These are phyloP conservation scores for Pungitius pungitius DNA, from an alignment of 2,113 vertebrate genomes.

Conservation along the genomic window DNA sequence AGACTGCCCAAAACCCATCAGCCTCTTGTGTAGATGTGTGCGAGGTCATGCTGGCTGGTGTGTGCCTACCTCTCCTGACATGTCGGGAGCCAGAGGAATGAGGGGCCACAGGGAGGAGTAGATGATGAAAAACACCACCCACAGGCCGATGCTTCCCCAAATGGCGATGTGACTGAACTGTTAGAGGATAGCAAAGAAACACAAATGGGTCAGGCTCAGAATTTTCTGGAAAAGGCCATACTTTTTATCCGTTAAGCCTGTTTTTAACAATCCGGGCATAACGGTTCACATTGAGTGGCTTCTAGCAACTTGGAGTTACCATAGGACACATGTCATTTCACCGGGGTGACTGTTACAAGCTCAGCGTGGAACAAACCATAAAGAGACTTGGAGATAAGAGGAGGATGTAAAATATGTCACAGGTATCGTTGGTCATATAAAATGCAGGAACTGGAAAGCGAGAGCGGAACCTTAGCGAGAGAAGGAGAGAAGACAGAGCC, in stretches of 20 bases:
- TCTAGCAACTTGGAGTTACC: background rate
- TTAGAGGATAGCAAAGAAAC: slow-evolving; percentile 16
- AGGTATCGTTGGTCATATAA: slow-evolving; percentile 38
- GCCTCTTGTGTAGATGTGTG: slow-evolving; percentile 1
- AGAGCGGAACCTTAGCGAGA: slow-evolving; percentile 29
- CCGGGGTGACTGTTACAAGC: slow-evolving; percentile 35
- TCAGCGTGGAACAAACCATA: slow-evolving; percentile 29
- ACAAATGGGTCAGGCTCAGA: background rate
- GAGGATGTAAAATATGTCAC: slow-evolving; percentile 46
- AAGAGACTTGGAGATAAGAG: slow-evolving; percentile 32
- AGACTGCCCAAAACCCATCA: background rate
- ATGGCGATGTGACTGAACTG: slow-evolving; percentile 99
- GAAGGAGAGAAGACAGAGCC: slow-evolving; percentile 24
- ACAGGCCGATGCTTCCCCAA: slow-evolving; percentile 97
- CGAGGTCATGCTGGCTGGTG: background rate
- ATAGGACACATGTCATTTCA: slow-evolving; percentile 16
- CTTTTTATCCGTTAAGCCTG: background rate
- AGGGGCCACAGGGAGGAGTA: slow-evolving; percentile 97
- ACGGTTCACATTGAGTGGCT: background rate
- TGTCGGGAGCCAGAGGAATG: slow-evolving; percentile 95
- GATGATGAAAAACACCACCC: slow-evolving; percentile 96
- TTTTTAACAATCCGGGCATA: background rate
- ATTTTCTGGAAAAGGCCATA: background rate
- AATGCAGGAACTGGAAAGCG: slow-evolving; percentile 39
- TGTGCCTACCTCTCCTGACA: slow-evolving; percentile 96